Percentiles rank a stretch among this genome's conserved stretches.
Conservation (phyloP, 23 tunicate species). For the Trididemnum miniatum region DNA sequence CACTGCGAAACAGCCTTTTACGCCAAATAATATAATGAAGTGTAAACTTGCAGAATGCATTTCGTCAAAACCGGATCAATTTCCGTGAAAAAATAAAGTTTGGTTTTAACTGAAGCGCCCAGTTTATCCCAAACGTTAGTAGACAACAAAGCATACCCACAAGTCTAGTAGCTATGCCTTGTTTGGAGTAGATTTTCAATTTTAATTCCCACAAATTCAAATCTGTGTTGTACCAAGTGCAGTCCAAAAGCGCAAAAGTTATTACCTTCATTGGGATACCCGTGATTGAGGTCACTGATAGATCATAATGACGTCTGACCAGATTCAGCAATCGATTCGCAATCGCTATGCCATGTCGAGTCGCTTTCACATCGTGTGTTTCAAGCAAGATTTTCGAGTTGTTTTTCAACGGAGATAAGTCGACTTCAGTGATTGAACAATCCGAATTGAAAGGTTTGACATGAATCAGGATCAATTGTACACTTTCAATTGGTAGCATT, state of each 20-base stretch:
- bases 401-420: neutral
- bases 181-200: too few relatives aligned
- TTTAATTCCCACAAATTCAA: too few relatives aligned
- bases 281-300: constrained; percentile 84
- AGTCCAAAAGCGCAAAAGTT: neutral
- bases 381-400: constrained; percentile 44
- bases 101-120: neutral
- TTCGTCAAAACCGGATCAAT: too few relatives aligned
- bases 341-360: constrained; percentile 86
- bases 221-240: too few relatives aligned
- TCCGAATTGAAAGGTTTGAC: constrained; percentile 69
- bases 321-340: constrained; percentile 84
- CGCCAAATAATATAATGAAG: too few relatives aligned
- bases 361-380: constrained; percentile 84
- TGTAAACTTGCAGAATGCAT: too few relatives aligned
- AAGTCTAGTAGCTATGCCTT: too few relatives aligned
- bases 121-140: too few relatives aligned
- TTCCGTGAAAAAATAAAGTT: neutral
- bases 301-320: constrained; percentile 66
- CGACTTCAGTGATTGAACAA: constrained; percentile 39
- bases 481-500: constrained; percentile 38
- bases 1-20: too few relatives aligned
- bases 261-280: constrained; percentile 96
- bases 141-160: neutral
- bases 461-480: constrained; percentile 70